These are phyloP conservation scores for Loxodonta africana DNA, from an alignment of 2,113 vertebrate species.

Conservation along the genomic window DNA sequence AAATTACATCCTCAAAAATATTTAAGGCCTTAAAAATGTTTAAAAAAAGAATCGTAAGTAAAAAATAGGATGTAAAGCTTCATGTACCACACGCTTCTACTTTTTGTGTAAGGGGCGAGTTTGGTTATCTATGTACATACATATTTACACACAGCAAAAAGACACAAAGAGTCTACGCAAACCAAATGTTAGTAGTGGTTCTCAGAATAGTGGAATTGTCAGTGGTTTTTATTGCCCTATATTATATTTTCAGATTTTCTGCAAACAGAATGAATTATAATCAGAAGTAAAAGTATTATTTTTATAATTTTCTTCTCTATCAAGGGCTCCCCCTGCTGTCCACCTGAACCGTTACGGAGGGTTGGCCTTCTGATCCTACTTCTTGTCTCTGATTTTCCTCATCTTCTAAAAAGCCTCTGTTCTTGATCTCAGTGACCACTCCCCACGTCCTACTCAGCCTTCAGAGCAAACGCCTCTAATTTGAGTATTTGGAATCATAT, in stretches of 20 bases:
- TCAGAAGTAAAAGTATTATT: slow-evolving; percentile 69
- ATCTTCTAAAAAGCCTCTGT: not conserved
- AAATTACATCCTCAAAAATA: not conserved
- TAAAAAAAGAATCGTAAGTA: slow-evolving; percentile 7
- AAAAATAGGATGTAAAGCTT: not conserved
- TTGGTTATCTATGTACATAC: not conserved
- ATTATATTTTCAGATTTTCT: slow-evolving; percentile 50
- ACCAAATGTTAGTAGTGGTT: not conserved
- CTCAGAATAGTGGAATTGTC: not conserved
- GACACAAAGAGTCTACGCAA: not conserved
- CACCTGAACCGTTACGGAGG: slow-evolving; percentile 21
- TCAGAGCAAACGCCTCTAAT: slow-evolving; percentile 5
- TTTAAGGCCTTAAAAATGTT: slow-evolving; percentile 43
- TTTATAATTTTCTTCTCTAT: slow-evolving; percentile 73
- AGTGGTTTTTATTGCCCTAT: not conserved
- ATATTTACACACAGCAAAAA: not conserved
- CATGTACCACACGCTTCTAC: not conserved
- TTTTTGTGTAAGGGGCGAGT: not conserved
- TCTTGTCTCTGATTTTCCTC: not conserved
- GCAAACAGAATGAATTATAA: slow-evolving; percentile 12
- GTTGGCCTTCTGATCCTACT: not conserved
- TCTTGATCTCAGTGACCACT: not conserved
- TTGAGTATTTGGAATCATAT: not conserved
- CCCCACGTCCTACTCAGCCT: not conserved
- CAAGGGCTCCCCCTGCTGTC: slow-evolving; percentile 82